Evolutionary conservation across 2,113 vertebrate genomes (phyloP).

Genomic region (Psammodynastes pulverulentus): DNA sequence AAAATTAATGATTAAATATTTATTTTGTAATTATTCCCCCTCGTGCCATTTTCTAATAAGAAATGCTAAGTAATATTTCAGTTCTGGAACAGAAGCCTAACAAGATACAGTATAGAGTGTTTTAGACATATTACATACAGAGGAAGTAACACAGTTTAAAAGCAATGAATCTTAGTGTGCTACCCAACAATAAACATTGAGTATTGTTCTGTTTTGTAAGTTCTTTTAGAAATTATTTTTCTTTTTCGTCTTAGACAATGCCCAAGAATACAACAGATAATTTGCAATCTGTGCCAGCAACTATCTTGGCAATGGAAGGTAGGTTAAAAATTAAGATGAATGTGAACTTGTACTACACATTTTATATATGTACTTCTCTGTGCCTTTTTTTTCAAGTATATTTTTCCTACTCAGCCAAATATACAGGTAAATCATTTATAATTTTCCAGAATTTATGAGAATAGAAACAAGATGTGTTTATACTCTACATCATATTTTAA

Average conservation of each 20-base stretch:
- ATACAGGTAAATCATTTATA: neutral
- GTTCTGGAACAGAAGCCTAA: neutral
- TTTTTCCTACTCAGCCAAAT: neutral
- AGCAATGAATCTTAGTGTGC: neutral
- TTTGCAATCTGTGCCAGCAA: neutral
- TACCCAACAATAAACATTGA: neutral
- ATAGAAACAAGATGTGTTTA: neutral
- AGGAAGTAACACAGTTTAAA: neutral
- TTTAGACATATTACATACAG: neutral
- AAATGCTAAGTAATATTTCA: neutral
- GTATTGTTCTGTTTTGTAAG: neutral
- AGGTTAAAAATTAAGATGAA: neutral
- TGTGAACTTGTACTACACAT: neutral
- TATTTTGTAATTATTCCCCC: neutral
- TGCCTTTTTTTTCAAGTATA: neutral
- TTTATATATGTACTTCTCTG: neutral
- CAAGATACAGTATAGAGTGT: neutral
- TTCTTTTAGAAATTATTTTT: conserved; percentile 20
- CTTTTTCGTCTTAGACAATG: conserved; percentile 29
- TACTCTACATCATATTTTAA: neutral
- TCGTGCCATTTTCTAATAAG: neutral
- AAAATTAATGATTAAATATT: neutral
- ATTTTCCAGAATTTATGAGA: neutral
- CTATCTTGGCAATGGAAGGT: conserved; percentile 40
- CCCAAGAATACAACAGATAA: conserved; percentile 9